Percentiles rank a stretch among this genome's conserved stretches.
Conservation (phyloP, 2,888 invertebrate species). For the Hermaeophaga mercurialis region DNA sequence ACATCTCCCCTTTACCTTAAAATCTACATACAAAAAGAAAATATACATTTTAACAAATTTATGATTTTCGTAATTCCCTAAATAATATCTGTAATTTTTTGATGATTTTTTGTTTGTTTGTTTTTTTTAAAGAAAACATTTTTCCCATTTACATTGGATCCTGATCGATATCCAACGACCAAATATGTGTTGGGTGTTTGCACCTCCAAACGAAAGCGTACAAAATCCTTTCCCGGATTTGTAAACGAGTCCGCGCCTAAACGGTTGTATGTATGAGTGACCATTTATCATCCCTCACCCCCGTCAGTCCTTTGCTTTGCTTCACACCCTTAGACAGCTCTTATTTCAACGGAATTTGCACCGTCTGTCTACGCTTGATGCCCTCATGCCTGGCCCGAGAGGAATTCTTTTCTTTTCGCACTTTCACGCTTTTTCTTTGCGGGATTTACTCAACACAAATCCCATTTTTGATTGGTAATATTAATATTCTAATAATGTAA, state of each 20-base stretch:
- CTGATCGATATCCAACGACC: constrained; percentile 14
- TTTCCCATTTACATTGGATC: not conserved
- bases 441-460: constrained; percentile 16
- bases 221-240: constrained; percentile 59
- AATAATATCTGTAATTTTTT: no score
- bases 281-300: constrained; percentile 58
- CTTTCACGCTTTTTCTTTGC: constrained; percentile 12
- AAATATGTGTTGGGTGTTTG: constrained; percentile 43
- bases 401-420: constrained; percentile 30
- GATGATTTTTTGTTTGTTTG: no score
- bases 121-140: no score
- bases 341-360: constrained; percentile 37
- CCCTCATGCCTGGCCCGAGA: constrained; percentile 24
- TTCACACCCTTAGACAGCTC: constrained; percentile 42
- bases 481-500: no score
- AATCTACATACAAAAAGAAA: no score
- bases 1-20: no score
- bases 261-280: constrained; percentile 57
- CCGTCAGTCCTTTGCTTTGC: constrained; percentile 44
- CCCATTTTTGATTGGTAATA: no score
- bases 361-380: constrained; percentile 26
- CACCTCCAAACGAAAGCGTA: constrained; percentile 48
- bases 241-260: constrained; percentile 57
- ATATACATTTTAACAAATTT: no score
- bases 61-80: no score